Base-by-base conservation (phyloP, 2,888 invertebrate genomes). In the Aphrophora alni region DNA sequence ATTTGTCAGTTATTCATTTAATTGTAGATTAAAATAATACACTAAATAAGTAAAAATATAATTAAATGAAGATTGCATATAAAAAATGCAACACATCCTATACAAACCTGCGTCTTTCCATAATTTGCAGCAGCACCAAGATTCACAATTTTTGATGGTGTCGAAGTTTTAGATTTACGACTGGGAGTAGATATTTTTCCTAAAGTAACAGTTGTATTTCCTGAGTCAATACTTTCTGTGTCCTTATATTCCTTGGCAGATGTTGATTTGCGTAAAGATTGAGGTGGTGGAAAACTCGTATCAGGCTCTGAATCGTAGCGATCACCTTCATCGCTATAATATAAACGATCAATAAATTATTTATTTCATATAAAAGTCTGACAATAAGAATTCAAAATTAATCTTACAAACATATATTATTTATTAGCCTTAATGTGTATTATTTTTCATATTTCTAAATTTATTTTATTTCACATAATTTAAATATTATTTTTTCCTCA, bases 41-140 rank as follows among this genome's bases (percentile, higher is more conserved):
- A n/a, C n/a, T n/a, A n/a, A n/a, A n/a, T n/a, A n/a, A n/a, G n/a
- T 33, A 33, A 8, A 33, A 33, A 33, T 33, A 5, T 5, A 33
- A 33, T 3, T 33, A 33, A 33, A 33, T 33, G 3, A 33, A 33
- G 33, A 33, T 8, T 33, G 8, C 8, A 33, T 33, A 33, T n/a
- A 33, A 33, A 33, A 33, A 5, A 33, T 33, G 3, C 3, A 33
- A 33, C 33, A 33, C n/a, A 68, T n/a, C n/a, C n/a, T n/a, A n/a
- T n/a, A 59, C 51, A 33, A 68, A 82, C 80, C 77, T 78, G 73
- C 2, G 78, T 78, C 75, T 85, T 84, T 21, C 85, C 93, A 86
- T 92, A 94, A 86, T 90, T 91, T 0, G 93, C 93, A 4, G 94
- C 94, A 59, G 94, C 94, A 78, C 93, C 93, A 73, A 93, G 87